These are phyloP conservation scores for Allolobophora icterica DNA, from an alignment of 2,888 invertebrate genomes.

Conservation along the genomic window DNA sequence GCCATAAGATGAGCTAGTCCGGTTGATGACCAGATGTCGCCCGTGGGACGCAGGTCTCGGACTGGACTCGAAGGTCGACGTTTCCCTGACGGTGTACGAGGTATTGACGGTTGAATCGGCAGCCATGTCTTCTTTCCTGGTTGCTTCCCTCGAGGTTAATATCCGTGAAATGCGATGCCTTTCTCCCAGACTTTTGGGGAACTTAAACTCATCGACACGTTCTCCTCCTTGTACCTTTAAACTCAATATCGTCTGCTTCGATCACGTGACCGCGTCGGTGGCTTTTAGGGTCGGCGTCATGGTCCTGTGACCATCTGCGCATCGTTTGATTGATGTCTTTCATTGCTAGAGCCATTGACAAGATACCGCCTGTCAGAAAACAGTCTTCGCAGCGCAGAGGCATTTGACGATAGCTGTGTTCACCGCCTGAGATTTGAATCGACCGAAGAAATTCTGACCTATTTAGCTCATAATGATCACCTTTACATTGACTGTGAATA, in stretches of 20 bases:
- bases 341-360: neutral
- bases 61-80: slow-evolving; percentile 5
- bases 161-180: neutral
- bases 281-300: neutral
- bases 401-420: neutral
- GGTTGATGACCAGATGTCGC: neutral
- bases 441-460: neutral
- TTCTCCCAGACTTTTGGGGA: neutral
- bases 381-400: neutral
- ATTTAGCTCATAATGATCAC: slow-evolving; percentile 4
- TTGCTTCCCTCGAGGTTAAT: neutral
- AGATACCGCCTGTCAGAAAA: neutral
- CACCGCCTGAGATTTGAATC: neutral
- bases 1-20: neutral
- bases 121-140: neutral
- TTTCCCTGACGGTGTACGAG: neutral
- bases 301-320: neutral
- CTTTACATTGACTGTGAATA: neutral
- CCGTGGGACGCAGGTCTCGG: neutral
- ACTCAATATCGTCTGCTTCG: neutral
- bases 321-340: neutral
- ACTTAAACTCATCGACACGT: neutral
- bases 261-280: neutral
- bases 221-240: neutral
- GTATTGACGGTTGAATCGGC: neutral